phyloP scores from a whole-genome alignment of 2,113 vertebrate genomes.

The Myxocyprinus asiaticus region DNA sequence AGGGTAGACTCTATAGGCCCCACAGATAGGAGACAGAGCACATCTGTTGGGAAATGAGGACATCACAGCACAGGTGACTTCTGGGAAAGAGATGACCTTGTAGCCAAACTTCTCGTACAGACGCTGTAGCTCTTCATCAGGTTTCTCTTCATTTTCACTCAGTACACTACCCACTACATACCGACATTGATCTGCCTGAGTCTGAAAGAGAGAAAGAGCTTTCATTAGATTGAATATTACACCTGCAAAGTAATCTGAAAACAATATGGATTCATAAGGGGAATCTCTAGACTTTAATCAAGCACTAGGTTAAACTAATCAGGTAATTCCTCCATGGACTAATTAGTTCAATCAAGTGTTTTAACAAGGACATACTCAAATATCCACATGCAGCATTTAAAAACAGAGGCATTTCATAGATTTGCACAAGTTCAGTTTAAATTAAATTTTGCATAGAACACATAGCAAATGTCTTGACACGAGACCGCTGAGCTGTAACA shows the following conservation, averaged over 20 bases:
- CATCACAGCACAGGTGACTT: constrained; percentile 86
- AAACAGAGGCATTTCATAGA: too few relatives aligned
- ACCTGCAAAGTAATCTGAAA: not conserved
- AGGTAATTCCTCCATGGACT: not conserved
- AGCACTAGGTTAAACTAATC: not conserved
- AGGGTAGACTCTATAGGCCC: constrained; percentile 82
- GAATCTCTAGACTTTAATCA: not conserved
- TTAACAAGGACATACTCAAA: not conserved
- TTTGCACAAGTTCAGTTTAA: too few relatives aligned
- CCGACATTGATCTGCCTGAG: constrained; percentile 39
- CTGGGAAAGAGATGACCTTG: constrained; percentile 87
- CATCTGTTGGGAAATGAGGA: constrained; percentile 84
- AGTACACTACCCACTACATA: constrained; percentile 83
- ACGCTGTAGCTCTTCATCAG: constrained; percentile 77
- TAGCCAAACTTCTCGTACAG: constrained; percentile 87
- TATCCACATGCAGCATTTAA: not conserved
- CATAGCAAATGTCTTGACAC: too few relatives aligned
- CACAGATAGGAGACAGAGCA: constrained; percentile 79
- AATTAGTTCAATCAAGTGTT: constrained; percentile 1
- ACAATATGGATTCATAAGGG: not conserved
- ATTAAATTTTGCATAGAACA: too few relatives aligned
- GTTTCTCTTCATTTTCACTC: constrained; percentile 82
- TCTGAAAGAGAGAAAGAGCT: constrained; percentile 1
- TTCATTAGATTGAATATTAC: not conserved
- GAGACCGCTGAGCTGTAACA: too few relatives aligned